Evolutionary conservation across 2,888 invertebrate genomes (phyloP).

Genomic region (Zele albiditarsus): DNA sequence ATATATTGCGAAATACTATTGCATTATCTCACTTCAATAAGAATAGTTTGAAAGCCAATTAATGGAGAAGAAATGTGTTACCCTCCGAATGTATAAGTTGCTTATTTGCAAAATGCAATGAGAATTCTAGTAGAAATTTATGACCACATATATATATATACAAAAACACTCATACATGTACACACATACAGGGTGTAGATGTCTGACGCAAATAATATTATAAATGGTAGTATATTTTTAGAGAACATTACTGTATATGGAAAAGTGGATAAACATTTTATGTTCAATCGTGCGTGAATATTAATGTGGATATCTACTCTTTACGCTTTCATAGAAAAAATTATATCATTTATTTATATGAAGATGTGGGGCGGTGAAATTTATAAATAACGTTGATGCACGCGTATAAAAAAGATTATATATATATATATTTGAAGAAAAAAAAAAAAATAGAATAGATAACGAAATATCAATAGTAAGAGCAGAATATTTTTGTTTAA

Average conservation of each 20-base stretch:
- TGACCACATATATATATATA: slow-evolving; percentile 18
- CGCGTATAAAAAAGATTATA: neutral
- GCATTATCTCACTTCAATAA: slow-evolving; percentile 52
- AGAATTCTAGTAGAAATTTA: slow-evolving; percentile 54
- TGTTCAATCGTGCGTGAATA: neutral
- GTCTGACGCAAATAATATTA: neutral
- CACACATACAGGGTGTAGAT: neutral
- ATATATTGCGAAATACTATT: slow-evolving; percentile 63
- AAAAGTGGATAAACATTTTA: neutral
- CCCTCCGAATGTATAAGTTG: slow-evolving; percentile 67
- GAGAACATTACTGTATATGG: neutral
- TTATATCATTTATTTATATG: neutral
- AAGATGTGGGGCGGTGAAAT: neutral
- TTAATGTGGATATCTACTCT: neutral
- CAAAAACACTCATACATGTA: slow-evolving; percentile 6
- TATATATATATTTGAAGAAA: neutral
- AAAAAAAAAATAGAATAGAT: neutral
- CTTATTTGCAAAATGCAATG: slow-evolving; percentile 56
- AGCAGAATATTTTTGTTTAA: neutral
- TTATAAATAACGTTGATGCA: neutral
- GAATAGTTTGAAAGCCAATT: neutral
- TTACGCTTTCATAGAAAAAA: slow-evolving; percentile 1
- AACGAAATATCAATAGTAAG: neutral
- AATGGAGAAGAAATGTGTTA: slow-evolving; percentile 49
- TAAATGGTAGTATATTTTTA: slow-evolving; percentile 22